These are phyloP conservation scores for Dromaius novaehollandiae DNA, from an alignment of 2,113 vertebrate species.

Conservation along the genomic window DNA sequence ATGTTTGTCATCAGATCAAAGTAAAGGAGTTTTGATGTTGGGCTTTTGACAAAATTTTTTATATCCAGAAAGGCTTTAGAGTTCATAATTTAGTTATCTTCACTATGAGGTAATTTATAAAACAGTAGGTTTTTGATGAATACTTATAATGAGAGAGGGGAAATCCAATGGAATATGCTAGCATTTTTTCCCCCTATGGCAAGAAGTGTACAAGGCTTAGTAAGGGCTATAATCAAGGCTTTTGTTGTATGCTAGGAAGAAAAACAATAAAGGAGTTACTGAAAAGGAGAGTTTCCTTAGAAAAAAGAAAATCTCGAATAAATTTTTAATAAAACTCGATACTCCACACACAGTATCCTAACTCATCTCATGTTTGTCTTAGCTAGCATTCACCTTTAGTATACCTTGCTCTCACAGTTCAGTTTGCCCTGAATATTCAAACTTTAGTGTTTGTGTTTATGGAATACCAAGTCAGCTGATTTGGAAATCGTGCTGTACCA, in stretches of 20 bases:
- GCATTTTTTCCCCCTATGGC: background rate
- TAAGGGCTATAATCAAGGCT: background rate
- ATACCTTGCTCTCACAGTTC: background rate
- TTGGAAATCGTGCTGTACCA: rapidly evolving
- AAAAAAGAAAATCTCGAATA: background rate
- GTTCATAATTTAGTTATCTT: background rate
- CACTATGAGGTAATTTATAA: background rate
- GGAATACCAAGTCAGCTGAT: background rate
- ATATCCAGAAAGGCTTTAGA: background rate
- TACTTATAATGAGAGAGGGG: background rate
- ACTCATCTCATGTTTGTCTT: background rate
- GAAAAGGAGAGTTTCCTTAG: background rate
- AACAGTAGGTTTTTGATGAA: background rate
- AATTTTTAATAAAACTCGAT: background rate
- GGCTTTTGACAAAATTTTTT: background rate
- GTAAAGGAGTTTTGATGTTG: background rate
- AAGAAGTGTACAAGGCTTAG: background rate
- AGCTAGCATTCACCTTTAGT: background rate
- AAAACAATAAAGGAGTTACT: background rate
- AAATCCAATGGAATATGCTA: background rate
- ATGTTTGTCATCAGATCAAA: background rate
- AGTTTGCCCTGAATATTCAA: background rate
- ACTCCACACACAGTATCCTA: rapidly evolving
- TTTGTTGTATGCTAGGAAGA: background rate
- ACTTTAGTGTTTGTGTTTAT: background rate